Base-by-base conservation (phyloP, 2,888 invertebrate species). In the Malthinus flaveolus region DNA sequence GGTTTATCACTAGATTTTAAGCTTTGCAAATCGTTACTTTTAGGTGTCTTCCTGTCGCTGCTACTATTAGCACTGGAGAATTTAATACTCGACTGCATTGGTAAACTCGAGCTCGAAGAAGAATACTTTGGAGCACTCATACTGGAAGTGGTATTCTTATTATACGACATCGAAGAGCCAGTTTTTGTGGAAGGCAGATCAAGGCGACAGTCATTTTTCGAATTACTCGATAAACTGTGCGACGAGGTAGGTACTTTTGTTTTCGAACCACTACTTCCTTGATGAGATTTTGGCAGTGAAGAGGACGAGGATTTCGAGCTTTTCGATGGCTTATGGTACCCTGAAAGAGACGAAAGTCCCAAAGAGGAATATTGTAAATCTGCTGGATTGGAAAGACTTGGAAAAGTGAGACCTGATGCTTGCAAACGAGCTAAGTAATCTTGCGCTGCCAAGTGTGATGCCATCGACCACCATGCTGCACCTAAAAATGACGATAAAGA, bases 381-480 rank as follows among this genome's bases (percentile, higher is more conserved):
- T 10, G 87, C 84, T 69, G 74, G 83, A 75, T 80, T 82, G 47
- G 80, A 79, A 55, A 83, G 78, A 45, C 82, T 87, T 0, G 90
- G 84, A 78, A 91, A 89, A 71, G 84, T 85, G 56, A 91, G 76
- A 13, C 91, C 91, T 7, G 91, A 88, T 2, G 91, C 91, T 77
- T 93, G 93, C 65, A 93, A 80, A 59, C 92, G 84, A 45, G 90
- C 90, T 66, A 93, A 84, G 79, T 93, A 93, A 78, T 93, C 93
- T 77, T 93, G 93, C 0, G 93, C 92, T 33, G 93, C 93, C 68
- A 93, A 81, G 76, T 93, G 93, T 31, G 89, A 89, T 37, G 93
- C 92, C 90, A 93, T 92, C 13, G 91, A 91, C 92, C 93, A 93
- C 93, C 93, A 93, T 56, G 90, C 89, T 69, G 89, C 89, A 78